Evolutionary conservation across 2,797 vertebrate species (phyloP).

Genomic region (Mallotus villosus): DNA sequence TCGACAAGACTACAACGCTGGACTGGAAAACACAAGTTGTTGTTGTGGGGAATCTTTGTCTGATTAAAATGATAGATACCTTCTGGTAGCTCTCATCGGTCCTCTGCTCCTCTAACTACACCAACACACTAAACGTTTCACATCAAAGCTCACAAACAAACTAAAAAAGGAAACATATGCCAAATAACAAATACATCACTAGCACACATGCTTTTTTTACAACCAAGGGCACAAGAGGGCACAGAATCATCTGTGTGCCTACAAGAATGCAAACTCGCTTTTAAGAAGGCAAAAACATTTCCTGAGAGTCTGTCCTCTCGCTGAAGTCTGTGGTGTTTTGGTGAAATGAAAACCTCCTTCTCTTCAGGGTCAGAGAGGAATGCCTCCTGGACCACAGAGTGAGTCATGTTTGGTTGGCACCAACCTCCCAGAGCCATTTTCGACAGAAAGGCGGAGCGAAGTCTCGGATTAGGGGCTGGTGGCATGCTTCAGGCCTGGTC

Average conservation of each 20-base stretch:
- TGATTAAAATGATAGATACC: too few species aligned
- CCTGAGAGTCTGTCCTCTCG: constrained; percentile 10
- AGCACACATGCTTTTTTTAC: constrained; percentile 38
- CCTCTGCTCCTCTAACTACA: too few species aligned
- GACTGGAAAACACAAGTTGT: too few species aligned
- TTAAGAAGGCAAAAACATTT: constrained; percentile 4
- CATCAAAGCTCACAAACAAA: constrained; percentile 30
- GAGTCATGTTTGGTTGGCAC: constrained; percentile 53
- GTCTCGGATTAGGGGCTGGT: not conserved
- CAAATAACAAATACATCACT: constrained; percentile 18
- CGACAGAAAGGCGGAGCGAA: constrained; percentile 20
- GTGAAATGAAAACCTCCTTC: constrained; percentile 25
- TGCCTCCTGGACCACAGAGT: constrained; percentile 55
- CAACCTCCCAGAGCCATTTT: constrained; percentile 21
- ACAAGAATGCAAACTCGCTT: constrained; percentile 4
- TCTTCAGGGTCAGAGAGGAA: constrained; percentile 47
- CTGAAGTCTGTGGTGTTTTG: constrained; percentile 5
- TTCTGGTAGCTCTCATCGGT: too few species aligned
- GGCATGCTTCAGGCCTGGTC: not conserved
- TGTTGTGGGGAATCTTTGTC: too few species aligned
- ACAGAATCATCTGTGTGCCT: not conserved
- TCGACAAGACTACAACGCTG: too few species aligned
- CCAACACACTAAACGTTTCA: not conserved
- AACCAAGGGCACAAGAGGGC: constrained; percentile 3
- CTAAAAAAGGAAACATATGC: constrained; percentile 25